Evolutionary conservation across 2,113 vertebrate genomes (phyloP), one percentile per base, ranked within the genome.

Genomic region (Zeus faber): DNA sequence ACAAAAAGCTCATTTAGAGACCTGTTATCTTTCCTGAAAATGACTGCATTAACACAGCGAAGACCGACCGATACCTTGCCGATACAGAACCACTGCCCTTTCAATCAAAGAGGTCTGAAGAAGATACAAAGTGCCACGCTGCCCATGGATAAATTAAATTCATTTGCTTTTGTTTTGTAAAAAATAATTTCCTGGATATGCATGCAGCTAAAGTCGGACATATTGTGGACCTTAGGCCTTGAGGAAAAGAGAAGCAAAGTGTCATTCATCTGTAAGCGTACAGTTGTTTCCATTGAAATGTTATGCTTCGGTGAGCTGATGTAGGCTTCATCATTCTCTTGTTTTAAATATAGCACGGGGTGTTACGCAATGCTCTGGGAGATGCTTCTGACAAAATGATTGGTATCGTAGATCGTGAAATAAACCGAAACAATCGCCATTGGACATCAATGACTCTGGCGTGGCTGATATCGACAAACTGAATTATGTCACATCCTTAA

Each of bases 281-380:
- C 24, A 21, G 35, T 23, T 0, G 23, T 67, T 78, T 81, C 46
- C 70, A 70, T 50, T 66, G 17, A 72, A 79, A 75, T 65, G 45
- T 44, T 62, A 63, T 67, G 76, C 69, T 76, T 80, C 55, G 49
- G 55, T 67, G 69, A 72, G 68, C 71, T 73, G 74, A 85, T 81
- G 74, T 76, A 70, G 78, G 81, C 70, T 81, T 72, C 79, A 81
- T 79, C 61, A 65, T 79, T 70, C 77, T 80, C 55, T 68, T 23
- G 50, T 57, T 83, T 79, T 85, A 84, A 82, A 84, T 83, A 82
- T 83, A 84, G 81, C 81, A 44, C 77, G 37, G 43, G 77, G 58
- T 49, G 70, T 87, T 85, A 85, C 56, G 67, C 47, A 87, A 87
- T 49, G 41, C 66, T 62, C 70, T 6, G 20, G 60, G 80, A 79